Evolutionary conservation across 2,113 vertebrate species (phyloP).

Genomic region (Opisthocomus hoazin): DNA sequence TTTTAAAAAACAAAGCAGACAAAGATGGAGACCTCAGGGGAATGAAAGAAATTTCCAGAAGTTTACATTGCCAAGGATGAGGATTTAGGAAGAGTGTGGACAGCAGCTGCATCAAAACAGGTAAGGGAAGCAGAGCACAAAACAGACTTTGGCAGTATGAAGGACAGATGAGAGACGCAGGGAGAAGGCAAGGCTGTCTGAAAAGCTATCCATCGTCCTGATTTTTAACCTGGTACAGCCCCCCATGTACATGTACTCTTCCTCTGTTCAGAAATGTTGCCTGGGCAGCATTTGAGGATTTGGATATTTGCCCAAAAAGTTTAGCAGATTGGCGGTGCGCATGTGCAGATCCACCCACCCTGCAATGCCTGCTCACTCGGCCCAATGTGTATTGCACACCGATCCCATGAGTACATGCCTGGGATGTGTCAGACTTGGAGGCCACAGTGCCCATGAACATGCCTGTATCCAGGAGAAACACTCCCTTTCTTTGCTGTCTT

Average conservation of each 20-base stretch:
- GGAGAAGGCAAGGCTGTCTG: neutral
- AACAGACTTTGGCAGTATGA: neutral
- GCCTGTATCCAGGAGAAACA: neutral
- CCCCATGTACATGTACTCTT: accelerated
- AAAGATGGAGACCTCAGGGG: neutral
- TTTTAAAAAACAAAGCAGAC: neutral
- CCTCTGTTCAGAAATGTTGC: neutral
- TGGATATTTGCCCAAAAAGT: neutral
- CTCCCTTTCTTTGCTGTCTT: neutral
- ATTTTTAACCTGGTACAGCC: neutral
- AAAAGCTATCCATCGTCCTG: neutral
- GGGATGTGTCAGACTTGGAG: neutral
- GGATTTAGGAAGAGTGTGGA: neutral
- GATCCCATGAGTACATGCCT: neutral
- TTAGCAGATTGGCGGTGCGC: neutral
- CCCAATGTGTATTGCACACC: accelerated
- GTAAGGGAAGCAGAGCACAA: neutral
- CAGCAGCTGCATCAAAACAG: neutral
- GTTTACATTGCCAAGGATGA: neutral
- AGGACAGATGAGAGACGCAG: neutral
- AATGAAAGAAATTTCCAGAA: neutral
- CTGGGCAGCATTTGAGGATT: neutral
- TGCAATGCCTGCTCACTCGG: neutral
- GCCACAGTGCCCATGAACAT: accelerated
- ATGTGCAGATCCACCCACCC: neutral